Percentiles rank a stretch among this genome's conserved stretches.
Evolutionary conservation across 2,113 vertebrate genomes (phyloP).

Genomic region (Diadophis punctatus): DNA sequence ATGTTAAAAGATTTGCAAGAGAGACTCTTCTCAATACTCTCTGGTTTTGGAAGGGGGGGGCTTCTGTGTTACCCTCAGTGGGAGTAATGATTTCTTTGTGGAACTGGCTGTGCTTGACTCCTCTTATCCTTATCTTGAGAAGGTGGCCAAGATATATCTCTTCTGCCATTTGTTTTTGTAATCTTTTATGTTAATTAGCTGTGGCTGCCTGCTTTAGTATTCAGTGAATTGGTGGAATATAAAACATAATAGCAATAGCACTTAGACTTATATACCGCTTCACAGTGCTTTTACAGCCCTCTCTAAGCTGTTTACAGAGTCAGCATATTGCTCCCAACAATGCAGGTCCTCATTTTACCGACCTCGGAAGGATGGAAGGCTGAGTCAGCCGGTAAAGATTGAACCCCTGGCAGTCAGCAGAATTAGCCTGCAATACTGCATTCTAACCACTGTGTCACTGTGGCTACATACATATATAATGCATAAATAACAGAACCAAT

Average conservation of each 20-base stretch:
- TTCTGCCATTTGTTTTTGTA: not conserved
- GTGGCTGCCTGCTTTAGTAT: not conserved
- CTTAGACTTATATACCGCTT: no score
- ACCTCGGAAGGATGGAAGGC: no score
- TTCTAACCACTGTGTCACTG: no score
- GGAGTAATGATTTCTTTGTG: not conserved
- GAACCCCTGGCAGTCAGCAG: no score
- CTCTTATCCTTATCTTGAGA: not conserved
- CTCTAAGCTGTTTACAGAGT: no score
- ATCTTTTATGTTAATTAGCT: not conserved
- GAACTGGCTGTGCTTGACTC: not conserved
- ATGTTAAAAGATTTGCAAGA: not conserved
- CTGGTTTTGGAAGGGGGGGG: not conserved
- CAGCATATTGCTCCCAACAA: no score
- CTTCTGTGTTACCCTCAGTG: not conserved
- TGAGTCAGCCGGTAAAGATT: no score
- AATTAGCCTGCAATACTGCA: no score
- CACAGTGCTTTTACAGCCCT: no score
- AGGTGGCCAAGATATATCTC: not conserved
- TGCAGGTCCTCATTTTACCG: no score
- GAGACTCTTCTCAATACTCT: not conserved
- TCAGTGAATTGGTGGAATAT: not conserved
- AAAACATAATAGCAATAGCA: not conserved
- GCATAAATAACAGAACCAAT: not conserved
- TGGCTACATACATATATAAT: no score